Evolutionary conservation across 1,140 invertebrate genomes (phyloP), one percentile per base, ranked within the genome.

Genomic region (Mesaphorura yosii): DNA sequence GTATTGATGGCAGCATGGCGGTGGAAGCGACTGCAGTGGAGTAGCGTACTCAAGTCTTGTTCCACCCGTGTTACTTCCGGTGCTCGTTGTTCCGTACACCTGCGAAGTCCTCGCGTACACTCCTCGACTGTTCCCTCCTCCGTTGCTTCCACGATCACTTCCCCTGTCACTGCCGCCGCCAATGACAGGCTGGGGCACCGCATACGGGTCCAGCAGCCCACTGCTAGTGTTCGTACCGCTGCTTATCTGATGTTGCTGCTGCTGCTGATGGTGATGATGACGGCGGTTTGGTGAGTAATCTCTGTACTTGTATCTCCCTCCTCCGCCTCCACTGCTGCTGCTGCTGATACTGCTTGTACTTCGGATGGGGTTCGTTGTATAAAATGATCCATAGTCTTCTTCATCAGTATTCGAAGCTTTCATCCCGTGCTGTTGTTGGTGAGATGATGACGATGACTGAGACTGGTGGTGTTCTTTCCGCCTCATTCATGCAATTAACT

Each of bases 1-100:
- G 41, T 58, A 62, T 27, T 62, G 60, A 53, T 62, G 60, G 46
- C 60, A 62, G 44, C 60, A 62, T n/a, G 60, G 60, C 27, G 60
- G 60, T n/a, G n/a, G n/a, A n/a, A n/a, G n/a, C n/a, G n/a, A n/a
- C n/a, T n/a, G n/a, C n/a, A n/a, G n/a, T n/a, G n/a, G n/a, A n/a
- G n/a, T n/a, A 38, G 48, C 51, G 44, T 62, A 62, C 31, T 62
- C 60, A 12, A 61, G 45, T 26, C 57, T 48, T n/a, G 31, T 48
- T 17, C 59, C 34, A 22, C 53, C 53, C 34, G 50, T 52, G 10
- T 44, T 29, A 23, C 50, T 53, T 34, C 57, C 55, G 25, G 60
- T 41, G 12, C 53, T 47, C 10, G 53, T 58, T 38, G 53, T 28
- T 47, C 20, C 53, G 31, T 58, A 58, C 5, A 45, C 39, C 23